Percentiles rank a stretch among this genome's conserved stretches.
These are phyloP conservation scores for Apoda limacodes DNA, from an alignment of 2,888 invertebrate species.

Conservation along the genomic window DNA sequence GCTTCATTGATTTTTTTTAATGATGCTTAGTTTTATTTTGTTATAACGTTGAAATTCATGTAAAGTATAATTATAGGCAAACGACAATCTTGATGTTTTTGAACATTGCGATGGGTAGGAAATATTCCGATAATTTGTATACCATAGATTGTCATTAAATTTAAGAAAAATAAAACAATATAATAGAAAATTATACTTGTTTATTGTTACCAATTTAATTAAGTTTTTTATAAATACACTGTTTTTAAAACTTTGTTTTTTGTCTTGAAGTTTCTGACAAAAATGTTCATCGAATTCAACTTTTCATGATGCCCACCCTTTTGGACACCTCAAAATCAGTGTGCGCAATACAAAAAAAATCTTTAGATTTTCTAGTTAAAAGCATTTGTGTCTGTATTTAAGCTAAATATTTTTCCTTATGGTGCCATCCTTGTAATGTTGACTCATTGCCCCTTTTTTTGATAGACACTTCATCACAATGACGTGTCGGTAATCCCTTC, in stretches of 20 bases:
- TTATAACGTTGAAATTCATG: no score
- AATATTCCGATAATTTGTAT: no score
- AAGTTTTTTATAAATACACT: constrained; percentile 2
- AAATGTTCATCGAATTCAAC: neutral
- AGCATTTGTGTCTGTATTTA: constrained; percentile 1
- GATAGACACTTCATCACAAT: constrained; percentile 6
- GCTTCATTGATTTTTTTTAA: no score
- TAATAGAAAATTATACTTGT: no score
- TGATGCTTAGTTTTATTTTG: no score
- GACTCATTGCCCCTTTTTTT: constrained; percentile 4
- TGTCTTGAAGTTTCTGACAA: constrained; percentile 1
- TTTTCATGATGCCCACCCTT: neutral
- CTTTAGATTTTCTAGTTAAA: no score
- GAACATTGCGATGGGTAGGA: no score
- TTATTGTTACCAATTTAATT: no score
- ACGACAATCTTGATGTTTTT: no score
- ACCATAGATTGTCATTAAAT: no score
- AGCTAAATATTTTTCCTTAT: constrained; percentile 5
- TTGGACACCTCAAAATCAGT: constrained; percentile 2
- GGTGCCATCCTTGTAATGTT: constrained; percentile 4
- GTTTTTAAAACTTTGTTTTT: constrained; percentile 1
- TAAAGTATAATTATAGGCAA: no score
- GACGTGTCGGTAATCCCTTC: constrained; percentile 5
- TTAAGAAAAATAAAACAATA: no score
- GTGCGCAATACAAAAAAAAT: constrained; percentile 2